Evolutionary conservation across 2,888 invertebrate genomes (phyloP), one percentile per base, ranked within the genome.

Genomic region (Ctenicera cuprea): DNA sequence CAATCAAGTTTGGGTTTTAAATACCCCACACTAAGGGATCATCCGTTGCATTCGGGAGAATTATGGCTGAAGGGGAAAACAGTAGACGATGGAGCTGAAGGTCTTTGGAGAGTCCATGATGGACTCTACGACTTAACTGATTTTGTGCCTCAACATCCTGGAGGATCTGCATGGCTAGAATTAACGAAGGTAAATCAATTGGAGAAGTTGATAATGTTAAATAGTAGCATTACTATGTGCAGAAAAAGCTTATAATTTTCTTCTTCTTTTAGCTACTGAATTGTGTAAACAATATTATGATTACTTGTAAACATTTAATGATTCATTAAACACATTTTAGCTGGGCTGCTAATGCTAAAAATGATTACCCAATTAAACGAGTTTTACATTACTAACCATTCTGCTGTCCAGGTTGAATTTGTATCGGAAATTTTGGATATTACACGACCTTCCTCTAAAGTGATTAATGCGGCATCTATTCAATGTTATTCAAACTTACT

Each of bases 121-220:
- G 88, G 89, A 52, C 87, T 98, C 20, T 98, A 98, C 85, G 96
- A 98, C 87, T 89, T 99, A 22, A 92, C 92, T 0, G 89, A 90
- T 18, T 99, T 97, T 85, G 88, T 94, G 4, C 86, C 91, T 3
- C 89, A 88, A 54, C 98, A 98, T 89, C 98, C 98, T 0, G 97
- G 97, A 38, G 96, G 97, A 0, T 81, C 88, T 0, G 92, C 93
- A 83, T 96, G 95, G 95, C 82, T 95, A 63, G 87, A 87, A 38
- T 87, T 92, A 57, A 91, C 93, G 0, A 91, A 92, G 89, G 94
- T 91, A 87, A 52, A 1, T 22, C 8, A 22, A 22, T 22, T n/a
- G n/a, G n/a, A n/a, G n/a, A n/a, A n/a, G n/a, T n/a, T n/a, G n/a
- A n/a, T n/a, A n/a, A n/a, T n/a, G n/a, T n/a, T n/a, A n/a, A n/a